phyloP scores from a whole-genome alignment of 1,140 invertebrate genomes.

The Scaptomyza montana region DNA sequence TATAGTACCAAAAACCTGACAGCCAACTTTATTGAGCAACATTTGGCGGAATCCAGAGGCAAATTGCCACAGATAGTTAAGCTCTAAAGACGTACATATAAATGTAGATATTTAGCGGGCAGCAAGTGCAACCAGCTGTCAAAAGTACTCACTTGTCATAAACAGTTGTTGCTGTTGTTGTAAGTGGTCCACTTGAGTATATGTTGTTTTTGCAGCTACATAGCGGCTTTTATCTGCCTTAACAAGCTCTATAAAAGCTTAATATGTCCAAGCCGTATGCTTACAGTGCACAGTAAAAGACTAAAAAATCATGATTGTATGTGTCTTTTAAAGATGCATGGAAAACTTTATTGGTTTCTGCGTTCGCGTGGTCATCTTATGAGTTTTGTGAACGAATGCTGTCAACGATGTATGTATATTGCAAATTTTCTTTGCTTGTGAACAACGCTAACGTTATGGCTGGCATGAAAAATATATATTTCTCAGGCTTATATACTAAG shows the following conservation, averaged over 20 bases:
- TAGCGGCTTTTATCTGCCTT: slow-evolving; percentile 45
- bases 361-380: background rate
- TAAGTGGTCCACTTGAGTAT: background rate
- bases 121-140: slow-evolving; percentile 68
- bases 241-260: slow-evolving; percentile 64
- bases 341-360: no score
- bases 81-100: background rate
- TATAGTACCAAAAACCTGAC: slow-evolving; percentile 13
- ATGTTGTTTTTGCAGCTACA: background rate
- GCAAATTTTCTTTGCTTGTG: no score
- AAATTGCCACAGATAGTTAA: slow-evolving; percentile 7
- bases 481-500: background rate
- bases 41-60: slow-evolving; percentile 10
- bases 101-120: slow-evolving; percentile 3
- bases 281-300: slow-evolving; percentile 41
- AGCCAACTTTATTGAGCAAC: slow-evolving; percentile 44
- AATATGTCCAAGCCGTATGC: slow-evolving; percentile 30
- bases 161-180: slow-evolving; percentile 8
- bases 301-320: background rate
- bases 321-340: no score
- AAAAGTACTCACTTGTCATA: slow-evolving; percentile 70
- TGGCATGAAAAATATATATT: no score
- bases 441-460: no score
- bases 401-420: background rate
- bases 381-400: background rate